Conservation (phyloP, 1,140 invertebrate genomes). For the Drosophila tristis region DNA sequence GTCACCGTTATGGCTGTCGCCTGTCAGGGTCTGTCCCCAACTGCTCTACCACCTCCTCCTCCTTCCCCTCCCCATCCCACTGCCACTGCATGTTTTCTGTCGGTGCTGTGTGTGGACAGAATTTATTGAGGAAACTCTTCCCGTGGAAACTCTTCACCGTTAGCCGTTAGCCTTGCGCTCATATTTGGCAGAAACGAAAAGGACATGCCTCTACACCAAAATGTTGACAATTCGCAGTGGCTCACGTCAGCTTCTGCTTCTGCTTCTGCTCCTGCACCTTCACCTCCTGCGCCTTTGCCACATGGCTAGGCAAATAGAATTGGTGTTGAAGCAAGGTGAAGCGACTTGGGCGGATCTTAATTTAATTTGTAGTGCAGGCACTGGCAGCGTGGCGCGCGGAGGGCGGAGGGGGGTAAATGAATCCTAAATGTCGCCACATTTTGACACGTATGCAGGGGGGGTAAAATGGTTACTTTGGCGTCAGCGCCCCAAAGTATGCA, state of each 20-base stretch:
- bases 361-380: conserved; percentile 41
- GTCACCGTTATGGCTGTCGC: conserved; percentile 82
- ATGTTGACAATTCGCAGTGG: conserved; percentile 47
- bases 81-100: too few relatives aligned
- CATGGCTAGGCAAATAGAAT: conserved; percentile 1
- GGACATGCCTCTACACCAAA: conserved; percentile 31
- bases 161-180: conserved; percentile 50
- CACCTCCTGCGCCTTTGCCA: background rate
- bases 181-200: conserved; percentile 53
- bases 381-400: too few relatives aligned
- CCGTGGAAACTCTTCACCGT: conserved; percentile 17
- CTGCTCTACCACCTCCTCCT: background rate
- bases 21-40: conserved; percentile 58
- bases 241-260: conserved; percentile 16
- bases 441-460: conserved; percentile 37
- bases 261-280: conserved; percentile 2
- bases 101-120: conserved; percentile 19
- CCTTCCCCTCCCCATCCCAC: too few relatives aligned
- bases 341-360: conserved; percentile 50
- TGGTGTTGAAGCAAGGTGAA: too few relatives aligned
- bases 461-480: conserved; percentile 17
- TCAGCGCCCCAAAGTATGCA: conserved; percentile 20
- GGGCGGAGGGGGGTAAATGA: conserved; percentile 8
- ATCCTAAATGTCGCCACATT: conserved; percentile 47
- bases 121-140: conserved; percentile 79